Evolutionary conservation across 2,888 invertebrate species (phyloP).

Genomic region (Congeria kusceri): DNA sequence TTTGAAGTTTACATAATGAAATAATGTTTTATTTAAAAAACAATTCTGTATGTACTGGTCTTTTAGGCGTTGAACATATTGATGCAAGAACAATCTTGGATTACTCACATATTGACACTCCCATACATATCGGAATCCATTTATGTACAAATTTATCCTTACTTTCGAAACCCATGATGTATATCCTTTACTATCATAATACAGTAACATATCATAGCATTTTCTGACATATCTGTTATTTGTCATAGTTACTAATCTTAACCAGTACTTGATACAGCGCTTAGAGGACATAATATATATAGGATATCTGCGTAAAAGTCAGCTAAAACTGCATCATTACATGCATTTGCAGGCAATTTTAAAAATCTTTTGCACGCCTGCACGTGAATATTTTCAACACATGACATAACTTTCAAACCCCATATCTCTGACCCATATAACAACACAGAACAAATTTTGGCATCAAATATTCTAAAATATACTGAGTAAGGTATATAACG

Average conservation of each 20-base stretch:
- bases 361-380: slow-evolving; percentile 29
- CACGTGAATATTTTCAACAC: slow-evolving; percentile 31
- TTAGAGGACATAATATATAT: slow-evolving; percentile 11
- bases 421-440: slow-evolving; percentile 48
- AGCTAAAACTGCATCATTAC: slow-evolving; percentile 21
- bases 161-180: slow-evolving; percentile 17
- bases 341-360: not conserved
- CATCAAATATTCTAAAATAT: slow-evolving; percentile 34
- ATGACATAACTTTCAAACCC: slow-evolving; percentile 18
- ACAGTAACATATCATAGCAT: slow-evolving; percentile 19
- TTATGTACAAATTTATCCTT: slow-evolving; percentile 13
- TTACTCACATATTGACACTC: not conserved
- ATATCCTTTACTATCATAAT: not conserved
- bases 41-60: slow-evolving; percentile 26
- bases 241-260: slow-evolving; percentile 5
- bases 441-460: slow-evolving; percentile 33
- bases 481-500: not conserved
- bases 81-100: no score
- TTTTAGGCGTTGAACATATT: slow-evolving; percentile 13
- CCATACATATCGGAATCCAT: slow-evolving; percentile 31
- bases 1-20: no score
- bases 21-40: no score
- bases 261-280: slow-evolving; percentile 24
- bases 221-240: slow-evolving; percentile 15
- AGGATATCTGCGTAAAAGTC: slow-evolving; percentile 19